Evolutionary conservation across 2,888 invertebrate species (phyloP).

Genomic region (Galeopsomyia nigrocyanea): DNA sequence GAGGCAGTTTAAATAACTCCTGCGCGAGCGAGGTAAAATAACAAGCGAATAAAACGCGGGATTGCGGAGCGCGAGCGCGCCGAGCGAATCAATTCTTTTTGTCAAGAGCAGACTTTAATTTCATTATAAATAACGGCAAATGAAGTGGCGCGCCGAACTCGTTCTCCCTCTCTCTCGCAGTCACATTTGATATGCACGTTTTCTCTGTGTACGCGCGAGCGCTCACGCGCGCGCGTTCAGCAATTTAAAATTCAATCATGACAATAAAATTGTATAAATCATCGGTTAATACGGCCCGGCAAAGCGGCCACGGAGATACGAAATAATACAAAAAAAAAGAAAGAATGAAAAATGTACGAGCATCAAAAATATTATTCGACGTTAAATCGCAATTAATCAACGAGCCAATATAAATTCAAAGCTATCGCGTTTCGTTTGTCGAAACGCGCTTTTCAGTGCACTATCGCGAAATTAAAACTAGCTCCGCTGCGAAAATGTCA

Average conservation of each 20-base stretch:
- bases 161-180: neutral
- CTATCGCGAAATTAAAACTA: slow-evolving; percentile 13
- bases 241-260: slow-evolving; percentile 46
- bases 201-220: neutral
- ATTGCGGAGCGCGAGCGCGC: no score
- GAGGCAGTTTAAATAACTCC: neutral
- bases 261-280: slow-evolving; percentile 45
- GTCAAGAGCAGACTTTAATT: slow-evolving; percentile 39
- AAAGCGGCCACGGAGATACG: neutral
- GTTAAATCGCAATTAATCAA: slow-evolving; percentile 41
- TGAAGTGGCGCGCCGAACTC: slow-evolving; percentile 3
- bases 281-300: slow-evolving; percentile 18
- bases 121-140: slow-evolving; percentile 40
- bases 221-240: slow-evolving; percentile 18
- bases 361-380: slow-evolving; percentile 40
- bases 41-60: slow-evolving; percentile 18
- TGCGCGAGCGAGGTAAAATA: neutral
- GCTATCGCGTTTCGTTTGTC: no score
- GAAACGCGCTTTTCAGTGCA: no score
- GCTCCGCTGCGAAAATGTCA: neutral
- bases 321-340: neutral
- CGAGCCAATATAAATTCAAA: neutral
- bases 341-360: slow-evolving; percentile 14
- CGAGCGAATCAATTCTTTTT: slow-evolving; percentile 19
- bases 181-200: slow-evolving; percentile 39